Evolutionary conservation across 1,140 invertebrate species (phyloP).

Genomic region (Venustaconcha ellipsiformis): DNA sequence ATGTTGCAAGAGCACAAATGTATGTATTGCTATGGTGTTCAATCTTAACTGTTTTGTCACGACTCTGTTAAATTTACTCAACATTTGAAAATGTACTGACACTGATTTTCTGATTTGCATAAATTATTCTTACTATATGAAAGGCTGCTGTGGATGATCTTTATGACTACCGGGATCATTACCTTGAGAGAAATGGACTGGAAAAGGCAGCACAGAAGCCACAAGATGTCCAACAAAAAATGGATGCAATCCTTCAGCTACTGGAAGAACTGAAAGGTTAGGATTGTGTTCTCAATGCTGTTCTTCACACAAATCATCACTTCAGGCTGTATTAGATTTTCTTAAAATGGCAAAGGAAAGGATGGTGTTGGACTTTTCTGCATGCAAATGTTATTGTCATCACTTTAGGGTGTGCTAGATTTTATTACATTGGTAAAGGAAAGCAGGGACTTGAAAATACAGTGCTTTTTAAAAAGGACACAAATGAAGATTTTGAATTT

Average conservation of each 20-base stretch:
- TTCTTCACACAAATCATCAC: neutral
- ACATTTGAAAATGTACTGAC: no score
- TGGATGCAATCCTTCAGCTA: constrained; percentile 75
- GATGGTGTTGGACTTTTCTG: neutral
- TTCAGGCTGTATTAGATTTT: neutral
- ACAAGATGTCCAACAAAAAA: constrained; percentile 76
- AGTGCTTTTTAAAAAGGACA: no score
- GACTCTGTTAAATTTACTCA: no score
- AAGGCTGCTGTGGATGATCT: constrained; percentile 78
- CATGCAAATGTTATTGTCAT: neutral
- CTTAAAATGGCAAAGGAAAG: neutral
- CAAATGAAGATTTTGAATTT: no score
- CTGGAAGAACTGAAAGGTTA: constrained; percentile 80
- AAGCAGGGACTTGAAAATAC: neutral
- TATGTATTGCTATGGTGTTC: no score
- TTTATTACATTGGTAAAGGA: neutral
- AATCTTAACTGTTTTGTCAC: no score
- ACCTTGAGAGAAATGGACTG: constrained; percentile 81
- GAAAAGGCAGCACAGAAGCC: constrained; percentile 78
- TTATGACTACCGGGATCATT: constrained; percentile 81
- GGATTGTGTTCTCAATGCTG: constrained; percentile 14
- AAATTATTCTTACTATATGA: constrained; percentile 45
- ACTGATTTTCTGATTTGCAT: no score
- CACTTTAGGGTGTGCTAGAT: neutral
- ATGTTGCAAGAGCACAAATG: no score